phyloP scores from a whole-genome alignment of 2,113 vertebrate genomes.

The Prietella phreatophila region DNA sequence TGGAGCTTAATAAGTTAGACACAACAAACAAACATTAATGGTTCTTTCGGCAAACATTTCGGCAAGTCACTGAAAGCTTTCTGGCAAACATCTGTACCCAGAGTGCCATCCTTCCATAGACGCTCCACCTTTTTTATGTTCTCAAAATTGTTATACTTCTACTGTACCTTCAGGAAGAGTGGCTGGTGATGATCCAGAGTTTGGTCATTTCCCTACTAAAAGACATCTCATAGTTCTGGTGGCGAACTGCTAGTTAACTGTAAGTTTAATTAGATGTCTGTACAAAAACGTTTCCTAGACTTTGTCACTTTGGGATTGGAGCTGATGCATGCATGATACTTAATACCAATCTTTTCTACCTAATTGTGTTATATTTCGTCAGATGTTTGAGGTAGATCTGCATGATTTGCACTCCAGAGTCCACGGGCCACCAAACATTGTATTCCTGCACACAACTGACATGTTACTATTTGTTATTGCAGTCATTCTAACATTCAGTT shows the following conservation, averaged over 20 bases:
- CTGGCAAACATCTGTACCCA: neutral
- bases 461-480: neutral
- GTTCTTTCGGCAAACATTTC: slow-evolving; percentile 14
- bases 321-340: too few species aligned
- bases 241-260: neutral
- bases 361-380: neutral
- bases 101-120: neutral
- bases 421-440: slow-evolving; percentile 56
- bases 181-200: neutral
- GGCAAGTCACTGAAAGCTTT: slow-evolving; percentile 29
- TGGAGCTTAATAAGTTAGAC: slow-evolving; percentile 46
- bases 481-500: neutral
- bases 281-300: neutral
- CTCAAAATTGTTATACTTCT: neutral
- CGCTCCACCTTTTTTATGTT: neutral
- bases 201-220: neutral
- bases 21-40: slow-evolving; percentile 61
- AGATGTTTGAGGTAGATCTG: slow-evolving; percentile 51
- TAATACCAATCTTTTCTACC: neutral
- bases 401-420: slow-evolving; percentile 42
- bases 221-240: neutral
- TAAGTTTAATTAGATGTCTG: neutral
- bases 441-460: slow-evolving; percentile 43
- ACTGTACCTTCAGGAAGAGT: neutral
- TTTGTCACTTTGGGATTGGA: neutral